Evolutionary conservation across 2,113 vertebrate species (phyloP), one percentile per base, ranked within the genome.

Genomic region (Ascaphus truei): DNA sequence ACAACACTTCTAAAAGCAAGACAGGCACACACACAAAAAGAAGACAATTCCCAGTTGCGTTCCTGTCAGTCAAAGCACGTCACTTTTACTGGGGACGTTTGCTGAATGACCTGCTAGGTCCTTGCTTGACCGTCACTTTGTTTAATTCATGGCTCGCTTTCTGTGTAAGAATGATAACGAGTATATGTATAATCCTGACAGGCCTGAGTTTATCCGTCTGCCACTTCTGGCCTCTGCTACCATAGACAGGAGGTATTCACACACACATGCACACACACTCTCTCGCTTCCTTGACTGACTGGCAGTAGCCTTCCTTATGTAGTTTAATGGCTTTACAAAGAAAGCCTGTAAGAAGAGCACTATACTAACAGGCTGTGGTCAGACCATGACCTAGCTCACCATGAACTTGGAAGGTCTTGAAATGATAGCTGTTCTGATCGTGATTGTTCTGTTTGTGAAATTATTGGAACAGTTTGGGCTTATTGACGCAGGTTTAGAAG

Each of bases 401-500:
- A 95, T 98, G 95, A 98, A 98, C 92, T 89, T 97, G 89, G 96
- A 99, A 85, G 96, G 96, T 75, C 93, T 99, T 83, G 96, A 99
- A 77, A 99, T 99, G 96, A 98, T 98, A 76, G 96, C 88, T 0
- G 96, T 98, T 76, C 86, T 99, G 82, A 88, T 95, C 81, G 89
- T 96, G 77, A 93, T 98, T 88, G 94, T 98, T 61, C 89, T 97
- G 43, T 96, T 99, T 84, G 95, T 98, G 52, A 99, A 98, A 89
- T 92, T 94, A 76, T 88, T 99, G 93, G 95, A 97, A 85, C 92
- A 94, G 80, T 98, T 99, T 91, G 97, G 97, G 80, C 91, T 97
- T 81, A 92, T 99, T 84, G 93, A 95, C 81, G 84, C 87, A 5
- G 85, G 85, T 87, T 91, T 94, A 79, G 93, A 96, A 88, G 95